These are phyloP conservation scores for Mycteria americana DNA, from an alignment of 2,797 vertebrate species.

Conservation along the genomic window DNA sequence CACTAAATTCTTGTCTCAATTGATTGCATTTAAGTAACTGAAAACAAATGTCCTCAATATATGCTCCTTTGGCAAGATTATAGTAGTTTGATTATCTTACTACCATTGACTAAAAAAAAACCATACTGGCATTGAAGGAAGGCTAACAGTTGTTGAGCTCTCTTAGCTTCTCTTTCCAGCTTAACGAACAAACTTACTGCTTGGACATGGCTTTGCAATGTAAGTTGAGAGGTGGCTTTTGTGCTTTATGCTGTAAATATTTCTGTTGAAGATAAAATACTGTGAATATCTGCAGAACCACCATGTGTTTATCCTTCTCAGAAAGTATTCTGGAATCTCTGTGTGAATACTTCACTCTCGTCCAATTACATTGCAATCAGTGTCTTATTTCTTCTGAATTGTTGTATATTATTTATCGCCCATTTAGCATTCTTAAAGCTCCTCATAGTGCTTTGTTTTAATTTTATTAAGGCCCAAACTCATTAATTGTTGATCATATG, in stretches of 20 bases:
- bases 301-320: not conserved
- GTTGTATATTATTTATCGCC: not conserved
- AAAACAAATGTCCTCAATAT: conserved; percentile 26
- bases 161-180: not conserved
- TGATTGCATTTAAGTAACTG: conserved; percentile 18
- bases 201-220: not conserved
- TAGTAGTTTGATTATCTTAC: conserved; percentile 17
- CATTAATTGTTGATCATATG: not conserved
- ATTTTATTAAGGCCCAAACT: not conserved
- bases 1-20: not conserved
- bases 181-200: not conserved
- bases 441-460: not conserved
- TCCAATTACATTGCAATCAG: not conserved
- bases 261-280: conserved; percentile 24
- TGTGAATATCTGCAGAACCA: conserved; percentile 2
- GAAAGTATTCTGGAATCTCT: not conserved
- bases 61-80: not conserved
- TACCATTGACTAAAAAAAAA: conserved; percentile 1
- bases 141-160: not conserved
- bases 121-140: not conserved
- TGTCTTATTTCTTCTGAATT: not conserved
- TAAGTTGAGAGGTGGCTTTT: not conserved
- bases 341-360: not conserved
- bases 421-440: not conserved
- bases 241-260: not conserved